Conservation (phyloP, 2,888 invertebrate species). For the Synergus japonicus region DNA sequence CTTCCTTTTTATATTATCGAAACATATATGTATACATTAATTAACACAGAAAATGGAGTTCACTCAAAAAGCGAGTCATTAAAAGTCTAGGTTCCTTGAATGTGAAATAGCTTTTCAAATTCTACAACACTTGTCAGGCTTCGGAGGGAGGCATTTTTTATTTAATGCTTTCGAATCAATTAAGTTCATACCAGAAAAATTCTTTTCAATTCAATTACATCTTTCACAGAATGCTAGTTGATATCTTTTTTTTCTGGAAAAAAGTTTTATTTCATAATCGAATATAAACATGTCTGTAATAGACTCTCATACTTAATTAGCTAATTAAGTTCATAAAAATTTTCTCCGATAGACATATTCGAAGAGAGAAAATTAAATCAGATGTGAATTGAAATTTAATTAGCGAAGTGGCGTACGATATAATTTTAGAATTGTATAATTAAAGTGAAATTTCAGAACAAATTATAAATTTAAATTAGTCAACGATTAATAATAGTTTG, state of each 20-base stretch:
- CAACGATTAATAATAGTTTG: constrained; percentile 34
- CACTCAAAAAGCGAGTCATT: constrained; percentile 30
- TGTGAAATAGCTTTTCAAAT: constrained; percentile 35
- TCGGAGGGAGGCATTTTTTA: constrained; percentile 33
- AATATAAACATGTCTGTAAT: constrained; percentile 18
- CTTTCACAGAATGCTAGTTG: constrained; percentile 23
- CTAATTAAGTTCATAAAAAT: constrained; percentile 37
- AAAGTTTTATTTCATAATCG: background rate
- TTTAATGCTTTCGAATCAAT: constrained; percentile 39
- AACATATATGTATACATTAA: background rate
- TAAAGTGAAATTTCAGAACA: background rate
- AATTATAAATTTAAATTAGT: constrained; percentile 34
- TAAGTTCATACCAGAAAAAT: constrained; percentile 29
- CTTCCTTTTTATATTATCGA: constrained; percentile 17
- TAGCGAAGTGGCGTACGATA: background rate
- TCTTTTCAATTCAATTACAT: constrained; percentile 35
- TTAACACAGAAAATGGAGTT: background rate
- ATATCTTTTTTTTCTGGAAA: background rate
- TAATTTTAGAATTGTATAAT: constrained; percentile 7
- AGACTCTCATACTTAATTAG: constrained; percentile 9
- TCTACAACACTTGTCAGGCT: constrained; percentile 27
- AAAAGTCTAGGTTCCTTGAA: constrained; percentile 29
- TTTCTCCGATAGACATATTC: background rate
- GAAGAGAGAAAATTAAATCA: background rate
- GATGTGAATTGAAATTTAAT: constrained; percentile 8